These are phyloP conservation scores for Protomyctophum bolini DNA, from an alignment of 2,113 vertebrate genomes.

Conservation along the genomic window DNA sequence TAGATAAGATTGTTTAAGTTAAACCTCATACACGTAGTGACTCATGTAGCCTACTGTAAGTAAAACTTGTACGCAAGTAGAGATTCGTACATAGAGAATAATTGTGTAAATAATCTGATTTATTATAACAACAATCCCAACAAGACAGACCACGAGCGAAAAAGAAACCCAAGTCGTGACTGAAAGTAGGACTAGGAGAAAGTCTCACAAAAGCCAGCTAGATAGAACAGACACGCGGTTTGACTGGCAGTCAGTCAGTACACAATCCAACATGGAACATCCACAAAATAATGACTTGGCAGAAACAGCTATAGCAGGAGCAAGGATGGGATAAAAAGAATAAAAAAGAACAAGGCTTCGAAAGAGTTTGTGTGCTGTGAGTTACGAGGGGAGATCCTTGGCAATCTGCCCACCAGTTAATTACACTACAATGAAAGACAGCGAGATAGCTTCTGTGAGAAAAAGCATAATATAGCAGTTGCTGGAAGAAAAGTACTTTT, in stretches of 20 bases:
- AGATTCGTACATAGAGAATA: too few relatives aligned
- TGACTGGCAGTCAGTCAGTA: slow-evolving; percentile 19
- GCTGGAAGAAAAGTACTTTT: slow-evolving; percentile 18
- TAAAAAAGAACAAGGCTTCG: background rate
- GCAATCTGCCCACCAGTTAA: slow-evolving; percentile 32
- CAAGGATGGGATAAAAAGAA: background rate
- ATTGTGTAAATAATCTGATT: too few relatives aligned
- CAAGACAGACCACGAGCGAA: background rate
- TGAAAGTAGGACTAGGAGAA: too few relatives aligned
- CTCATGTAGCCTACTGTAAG: too few relatives aligned
- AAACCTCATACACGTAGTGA: too few relatives aligned
- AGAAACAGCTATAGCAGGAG: background rate
- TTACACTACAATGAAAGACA: slow-evolving; percentile 9
- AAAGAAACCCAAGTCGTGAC: too few relatives aligned
- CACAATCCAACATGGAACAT: slow-evolving; percentile 26
- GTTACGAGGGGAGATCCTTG: slow-evolving; percentile 31
- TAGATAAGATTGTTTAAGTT: too few relatives aligned
- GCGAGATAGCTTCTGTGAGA: slow-evolving; percentile 7
- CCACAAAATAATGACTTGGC: background rate
- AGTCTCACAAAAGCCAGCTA: background rate
- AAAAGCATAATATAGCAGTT: slow-evolving; percentile 26
- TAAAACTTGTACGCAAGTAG: too few relatives aligned
- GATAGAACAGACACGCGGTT: slow-evolving; percentile 17
- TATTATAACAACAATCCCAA: too few relatives aligned
- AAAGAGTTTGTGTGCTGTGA: slow-evolving; percentile 26